A percentile compares a stretch with the other conserved stretches of the same genome.
Evolutionary conservation across 2,797 vertebrate genomes (phyloP).

Genomic region (Tachyglossus aculeatus): DNA sequence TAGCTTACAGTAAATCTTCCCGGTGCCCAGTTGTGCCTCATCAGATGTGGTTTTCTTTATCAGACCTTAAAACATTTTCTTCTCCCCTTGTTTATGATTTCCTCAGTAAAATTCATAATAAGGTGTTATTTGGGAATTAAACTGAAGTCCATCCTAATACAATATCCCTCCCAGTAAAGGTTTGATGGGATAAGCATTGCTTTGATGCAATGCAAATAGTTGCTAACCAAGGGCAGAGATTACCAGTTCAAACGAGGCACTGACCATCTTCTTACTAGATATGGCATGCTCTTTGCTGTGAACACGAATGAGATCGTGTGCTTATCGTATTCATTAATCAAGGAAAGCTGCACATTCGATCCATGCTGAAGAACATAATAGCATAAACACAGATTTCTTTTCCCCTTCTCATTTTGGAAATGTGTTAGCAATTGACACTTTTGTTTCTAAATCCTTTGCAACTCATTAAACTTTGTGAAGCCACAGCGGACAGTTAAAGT

Average conservation of each 20-base stretch:
- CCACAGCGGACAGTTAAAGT: constrained; percentile 14
- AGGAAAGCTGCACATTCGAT: neutral
- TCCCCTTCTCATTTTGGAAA: constrained; percentile 27
- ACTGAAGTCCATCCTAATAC: too few relatives aligned
- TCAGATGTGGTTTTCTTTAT: too few relatives aligned
- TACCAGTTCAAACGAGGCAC: neutral
- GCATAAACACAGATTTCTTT: neutral
- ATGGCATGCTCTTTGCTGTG: neutral
- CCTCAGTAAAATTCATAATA: too few relatives aligned
- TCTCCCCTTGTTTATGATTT: too few relatives aligned
- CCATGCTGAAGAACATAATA: constrained; percentile 34
- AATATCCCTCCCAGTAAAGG: too few relatives aligned
- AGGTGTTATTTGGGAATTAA: too few relatives aligned
- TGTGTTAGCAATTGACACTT: constrained; percentile 25
- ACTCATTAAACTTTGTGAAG: constrained; percentile 25
- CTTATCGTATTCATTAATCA: constrained; percentile 1
- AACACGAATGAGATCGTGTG: neutral
- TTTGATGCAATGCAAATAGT: neutral
- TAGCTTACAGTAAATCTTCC: too few relatives aligned
- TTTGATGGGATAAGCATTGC: too few relatives aligned
- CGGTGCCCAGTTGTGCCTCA: too few relatives aligned
- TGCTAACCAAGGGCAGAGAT: neutral
- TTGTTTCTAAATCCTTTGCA: constrained; percentile 21
- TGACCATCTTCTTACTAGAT: neutral
- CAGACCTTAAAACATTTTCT: too few relatives aligned